These are phyloP conservation scores for Limnephilus marmoratus DNA, from an alignment of 2,888 invertebrate genomes.

Conservation along the genomic window DNA sequence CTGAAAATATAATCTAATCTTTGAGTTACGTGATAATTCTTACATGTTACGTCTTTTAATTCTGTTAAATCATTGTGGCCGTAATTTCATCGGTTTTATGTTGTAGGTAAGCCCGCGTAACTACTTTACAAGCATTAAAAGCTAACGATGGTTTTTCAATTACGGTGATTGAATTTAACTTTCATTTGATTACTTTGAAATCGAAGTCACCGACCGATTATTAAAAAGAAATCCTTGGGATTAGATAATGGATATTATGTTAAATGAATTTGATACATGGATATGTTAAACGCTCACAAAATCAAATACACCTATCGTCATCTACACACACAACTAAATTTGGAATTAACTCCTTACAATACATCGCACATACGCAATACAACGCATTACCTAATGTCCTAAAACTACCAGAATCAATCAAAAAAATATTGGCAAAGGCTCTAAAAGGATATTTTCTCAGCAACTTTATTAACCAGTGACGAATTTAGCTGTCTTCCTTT, in stretches of 20 bases:
- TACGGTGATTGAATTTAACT: not conserved
- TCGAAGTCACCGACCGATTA: not conserved
- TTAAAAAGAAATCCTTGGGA: not conserved
- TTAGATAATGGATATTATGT: not conserved
- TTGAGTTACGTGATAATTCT: not conserved
- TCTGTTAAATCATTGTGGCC: not conserved
- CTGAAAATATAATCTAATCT: not conserved
- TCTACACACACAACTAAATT: too few relatives aligned
- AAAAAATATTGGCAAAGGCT: too few relatives aligned
- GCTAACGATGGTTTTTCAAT: slow-evolving; percentile 3
- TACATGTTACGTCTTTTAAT: not conserved
- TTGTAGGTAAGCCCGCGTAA: not conserved
- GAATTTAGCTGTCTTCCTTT: too few relatives aligned
- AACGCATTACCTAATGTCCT: too few relatives aligned
- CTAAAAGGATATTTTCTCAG: too few relatives aligned
- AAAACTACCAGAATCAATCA: too few relatives aligned
- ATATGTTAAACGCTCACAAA: too few relatives aligned
- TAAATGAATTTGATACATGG: too few relatives aligned
- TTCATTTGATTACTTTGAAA: not conserved
- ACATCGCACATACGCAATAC: too few relatives aligned
- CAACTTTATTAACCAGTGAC: too few relatives aligned
- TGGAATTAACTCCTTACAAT: too few relatives aligned
- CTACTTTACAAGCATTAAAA: not conserved
- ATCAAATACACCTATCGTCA: too few relatives aligned
- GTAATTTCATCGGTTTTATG: not conserved